These are phyloP conservation scores for Phrixothrix hirtus DNA, from an alignment of 2,888 invertebrate genomes.

Conservation along the genomic window DNA sequence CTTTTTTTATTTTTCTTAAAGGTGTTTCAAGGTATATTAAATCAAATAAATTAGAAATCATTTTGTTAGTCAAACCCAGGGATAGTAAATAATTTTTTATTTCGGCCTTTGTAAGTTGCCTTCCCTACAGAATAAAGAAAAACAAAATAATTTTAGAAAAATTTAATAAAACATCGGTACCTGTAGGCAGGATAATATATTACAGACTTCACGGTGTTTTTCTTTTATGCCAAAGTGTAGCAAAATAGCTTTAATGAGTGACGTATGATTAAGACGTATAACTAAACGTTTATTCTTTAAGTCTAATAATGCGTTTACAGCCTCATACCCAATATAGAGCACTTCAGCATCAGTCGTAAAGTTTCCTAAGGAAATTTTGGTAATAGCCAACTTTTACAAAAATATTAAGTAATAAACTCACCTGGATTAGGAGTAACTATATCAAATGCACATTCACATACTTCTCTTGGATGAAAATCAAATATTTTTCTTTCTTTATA, in stretches of 20 bases:
- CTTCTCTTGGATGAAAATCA: conserved; percentile 87
- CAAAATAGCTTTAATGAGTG: conserved; percentile 74
- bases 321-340: conserved; percentile 75
- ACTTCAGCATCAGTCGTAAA: conserved; percentile 86
- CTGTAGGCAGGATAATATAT: conserved; percentile 57
- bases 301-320: conserved; percentile 69
- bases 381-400: too few relatives aligned
- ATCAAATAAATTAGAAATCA: conserved; percentile 65
- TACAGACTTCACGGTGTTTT: conserved; percentile 61
- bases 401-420: too few relatives aligned
- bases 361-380: too few relatives aligned
- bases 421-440: conserved; percentile 79
- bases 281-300: conserved; percentile 67
- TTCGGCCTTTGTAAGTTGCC: conserved; percentile 70
- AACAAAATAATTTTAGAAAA: too few relatives aligned
- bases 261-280: conserved; percentile 79
- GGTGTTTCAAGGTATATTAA: conserved; percentile 71
- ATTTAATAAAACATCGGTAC: too few relatives aligned
- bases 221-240: conserved; percentile 78
- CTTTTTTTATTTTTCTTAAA: conserved; percentile 63
- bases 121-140: too few relatives aligned
- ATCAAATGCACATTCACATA: conserved; percentile 91
- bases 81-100: conserved; percentile 70
- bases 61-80: conserved; percentile 69
- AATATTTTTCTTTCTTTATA: conserved; percentile 78